Evolutionary conservation across 2,888 invertebrate species (phyloP), one percentile per base, ranked within the genome.

Genomic region (Eudasyphora cyanicolor): DNA sequence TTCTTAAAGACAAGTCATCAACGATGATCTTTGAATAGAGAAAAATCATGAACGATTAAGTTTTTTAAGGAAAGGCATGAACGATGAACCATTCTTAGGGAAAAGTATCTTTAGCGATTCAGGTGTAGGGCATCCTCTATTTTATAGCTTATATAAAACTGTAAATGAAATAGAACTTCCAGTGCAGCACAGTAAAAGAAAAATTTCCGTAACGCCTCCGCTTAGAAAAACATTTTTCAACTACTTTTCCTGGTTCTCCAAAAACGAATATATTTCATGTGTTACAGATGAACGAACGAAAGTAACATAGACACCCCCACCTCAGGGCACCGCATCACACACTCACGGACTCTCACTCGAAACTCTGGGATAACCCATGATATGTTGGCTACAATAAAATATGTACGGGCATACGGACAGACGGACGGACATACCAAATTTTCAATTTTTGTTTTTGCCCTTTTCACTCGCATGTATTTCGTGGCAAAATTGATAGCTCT

Each of bases 401-500:
- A 42, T 42, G 42, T 67, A 10, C 19, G 19, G 8, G 42, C 12
- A 38, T 21, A n/a, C 29, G 60, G 27, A 60, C n/a, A n/a, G 14
- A n/a, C 29, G 57, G 24, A 24, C 14, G 27, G n/a, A n/a, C n/a
- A n/a, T n/a, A n/a, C n/a, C n/a, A n/a, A n/a, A n/a, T 64, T 42
- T 32, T 42, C 24, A 24, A 1, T 14, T 42, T n/a, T n/a, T n/a
- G n/a, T 42, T 67, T 24, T 42, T 67, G 60, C n/a, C 38, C 19
- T 67, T 14, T 67, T 24, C 21, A 60, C 17, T 60, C 29, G 29
- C 67, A 38, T 24, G 42, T 24, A 67, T 5, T 42, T 67, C 27
- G 24, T 62, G 29, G 35, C 32, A 35, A 62, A 79, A 83, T 79
- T 79, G 76, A 79, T 83, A 74, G 79, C 60, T 74, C 49, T 32